These are phyloP conservation scores for Pangasius djambal DNA, from an alignment of 2,797 vertebrate species.

Conservation along the genomic window DNA sequence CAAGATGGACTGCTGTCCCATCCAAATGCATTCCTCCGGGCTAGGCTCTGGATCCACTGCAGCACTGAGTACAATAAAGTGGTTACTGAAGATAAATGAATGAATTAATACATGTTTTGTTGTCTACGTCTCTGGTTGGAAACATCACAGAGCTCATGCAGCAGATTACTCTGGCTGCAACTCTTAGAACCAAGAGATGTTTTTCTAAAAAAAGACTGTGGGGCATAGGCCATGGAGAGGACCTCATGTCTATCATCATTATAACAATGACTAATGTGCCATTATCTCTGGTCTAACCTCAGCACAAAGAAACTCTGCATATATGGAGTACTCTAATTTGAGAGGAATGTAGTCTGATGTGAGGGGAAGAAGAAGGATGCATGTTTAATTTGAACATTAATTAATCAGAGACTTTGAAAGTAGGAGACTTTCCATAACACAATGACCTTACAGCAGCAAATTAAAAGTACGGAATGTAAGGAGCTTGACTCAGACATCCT, in stretches of 20 bases:
- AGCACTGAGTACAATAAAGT: neutral
- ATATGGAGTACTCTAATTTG: neutral
- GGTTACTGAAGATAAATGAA: neutral
- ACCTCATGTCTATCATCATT: neutral
- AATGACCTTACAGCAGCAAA: neutral
- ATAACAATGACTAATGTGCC: neutral
- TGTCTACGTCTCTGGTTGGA: neutral
- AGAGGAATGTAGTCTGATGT: neutral
- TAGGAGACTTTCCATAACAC: neutral
- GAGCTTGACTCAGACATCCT: neutral
- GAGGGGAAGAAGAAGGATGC: no score
- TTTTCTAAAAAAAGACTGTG: neutral
- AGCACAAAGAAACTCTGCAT: neutral
- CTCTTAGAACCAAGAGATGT: neutral
- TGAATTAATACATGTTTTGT: neutral
- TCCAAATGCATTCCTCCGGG: neutral
- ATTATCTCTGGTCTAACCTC: neutral
- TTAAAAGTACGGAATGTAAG: neutral
- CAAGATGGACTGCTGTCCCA: neutral
- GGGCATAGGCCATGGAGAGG: neutral
- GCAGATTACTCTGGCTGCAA: neutral
- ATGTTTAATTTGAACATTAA: neutral
- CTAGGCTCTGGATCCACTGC: neutral
- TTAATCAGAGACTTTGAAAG: neutral
- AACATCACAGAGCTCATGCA: neutral